phyloP scores from a whole-genome alignment of 2,888 invertebrate species.

The Ectobius pallidus region DNA sequence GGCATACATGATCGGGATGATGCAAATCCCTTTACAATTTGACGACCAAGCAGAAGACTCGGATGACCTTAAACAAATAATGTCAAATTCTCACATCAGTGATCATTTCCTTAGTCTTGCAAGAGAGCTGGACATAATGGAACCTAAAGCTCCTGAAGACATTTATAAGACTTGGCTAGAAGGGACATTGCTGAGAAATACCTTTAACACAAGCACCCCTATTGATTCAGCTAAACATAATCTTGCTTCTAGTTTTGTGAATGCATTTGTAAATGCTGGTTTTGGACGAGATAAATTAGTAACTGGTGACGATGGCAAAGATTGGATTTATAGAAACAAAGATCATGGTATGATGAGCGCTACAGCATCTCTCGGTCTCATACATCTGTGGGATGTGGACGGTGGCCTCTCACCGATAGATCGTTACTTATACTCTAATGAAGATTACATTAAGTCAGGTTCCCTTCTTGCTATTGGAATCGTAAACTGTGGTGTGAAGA shows the following conservation, averaged over 20 bases:
- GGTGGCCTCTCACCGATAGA: constrained; percentile 97
- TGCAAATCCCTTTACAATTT: constrained; percentile 87
- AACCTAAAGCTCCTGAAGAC: constrained; percentile 98
- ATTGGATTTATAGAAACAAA: constrained; percentile 75
- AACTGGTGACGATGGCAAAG: constrained; percentile 81
- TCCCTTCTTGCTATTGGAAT: constrained; percentile 95
- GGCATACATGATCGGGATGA: constrained; percentile 94
- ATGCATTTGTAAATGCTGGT: constrained; percentile 98
- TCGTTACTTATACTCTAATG: constrained; percentile 94
- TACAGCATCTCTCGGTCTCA: constrained; percentile 93
- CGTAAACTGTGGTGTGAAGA: constrained; percentile 95
- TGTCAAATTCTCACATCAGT: constrained; percentile 93
- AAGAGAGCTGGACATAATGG: constrained; percentile 97
- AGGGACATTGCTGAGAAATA: constrained; percentile 69
- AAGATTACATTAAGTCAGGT: constrained; percentile 96
- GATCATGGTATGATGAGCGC: constrained; percentile 82
- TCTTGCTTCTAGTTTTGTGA: constrained; percentile 96
- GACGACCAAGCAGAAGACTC: constrained; percentile 71
- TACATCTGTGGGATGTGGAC: constrained; percentile 98
- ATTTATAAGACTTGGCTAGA: constrained; percentile 98
- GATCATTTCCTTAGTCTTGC: constrained; percentile 91
- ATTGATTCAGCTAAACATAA: constrained; percentile 97
- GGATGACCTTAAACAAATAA: constrained; percentile 85
- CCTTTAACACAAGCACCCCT: constrained; percentile 68
- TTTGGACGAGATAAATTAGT: constrained; percentile 96